These are phyloP conservation scores for Xerus rutilus DNA, from an alignment of 2,797 vertebrate genomes.

Conservation along the genomic window DNA sequence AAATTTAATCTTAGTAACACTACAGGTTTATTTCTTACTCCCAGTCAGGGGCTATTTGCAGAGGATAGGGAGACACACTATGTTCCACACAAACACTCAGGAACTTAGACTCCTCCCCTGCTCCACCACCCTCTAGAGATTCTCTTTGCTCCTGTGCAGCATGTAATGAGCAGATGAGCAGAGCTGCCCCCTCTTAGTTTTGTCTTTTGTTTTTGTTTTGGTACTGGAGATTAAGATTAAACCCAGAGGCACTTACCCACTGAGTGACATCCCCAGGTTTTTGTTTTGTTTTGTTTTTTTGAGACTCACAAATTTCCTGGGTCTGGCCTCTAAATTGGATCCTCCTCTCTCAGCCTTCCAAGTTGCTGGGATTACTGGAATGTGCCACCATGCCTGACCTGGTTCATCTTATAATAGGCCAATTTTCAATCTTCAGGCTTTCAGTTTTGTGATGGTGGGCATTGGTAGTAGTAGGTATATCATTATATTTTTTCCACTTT, in stretches of 20 bases:
- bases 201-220: too few species aligned
- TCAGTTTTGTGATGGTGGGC: neutral
- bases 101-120: neutral
- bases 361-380: too few species aligned
- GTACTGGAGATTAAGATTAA: too few species aligned
- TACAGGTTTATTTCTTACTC: neutral
- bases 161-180: neutral
- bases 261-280: too few species aligned
- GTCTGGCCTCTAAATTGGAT: too few species aligned
- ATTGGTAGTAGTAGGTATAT: too few species aligned
- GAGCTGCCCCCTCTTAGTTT: too few species aligned
- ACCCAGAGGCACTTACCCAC: too few species aligned
- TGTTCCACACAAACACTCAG: neutral
- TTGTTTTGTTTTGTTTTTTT: too few species aligned
- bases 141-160: neutral
- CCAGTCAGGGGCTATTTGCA: neutral
- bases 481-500: neutral
- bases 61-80: neutral
- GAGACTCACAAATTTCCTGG: too few species aligned
- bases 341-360: too few species aligned
- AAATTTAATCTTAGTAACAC: too few species aligned
- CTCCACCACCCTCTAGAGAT: neutral
- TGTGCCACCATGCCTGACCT: neutral
- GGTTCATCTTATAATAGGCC: neutral
- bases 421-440: neutral